A percentile compares a stretch with the other conserved stretches of the same genome.
Evolutionary conservation across 2,888 invertebrate species (phyloP).

Genomic region (Acronicta alni): DNA sequence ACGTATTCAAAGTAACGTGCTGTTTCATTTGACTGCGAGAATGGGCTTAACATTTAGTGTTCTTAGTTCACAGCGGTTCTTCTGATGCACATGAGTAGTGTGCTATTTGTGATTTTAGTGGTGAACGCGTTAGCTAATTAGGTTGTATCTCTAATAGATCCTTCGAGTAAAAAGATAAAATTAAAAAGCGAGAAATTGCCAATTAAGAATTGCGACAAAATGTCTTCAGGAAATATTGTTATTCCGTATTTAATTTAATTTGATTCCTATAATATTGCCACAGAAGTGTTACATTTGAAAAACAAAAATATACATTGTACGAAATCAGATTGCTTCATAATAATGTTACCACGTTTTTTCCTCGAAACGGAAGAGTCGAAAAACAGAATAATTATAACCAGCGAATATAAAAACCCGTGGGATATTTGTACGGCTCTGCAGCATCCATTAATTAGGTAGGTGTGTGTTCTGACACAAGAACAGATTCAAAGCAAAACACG

Average conservation of each 20-base stretch:
- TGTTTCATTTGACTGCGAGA: slow-evolving; percentile 23
- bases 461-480: slow-evolving; percentile 12
- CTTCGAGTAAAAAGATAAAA: too few species aligned
- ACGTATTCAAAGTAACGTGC: slow-evolving; percentile 15
- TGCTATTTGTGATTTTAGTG: background rate
- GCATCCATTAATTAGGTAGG: slow-evolving; percentile 25
- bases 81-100: background rate
- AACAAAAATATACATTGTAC: slow-evolving; percentile 33
- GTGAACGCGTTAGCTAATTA: too few species aligned
- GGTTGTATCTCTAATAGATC: too few species aligned
- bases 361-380: slow-evolving; percentile 13
- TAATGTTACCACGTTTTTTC: slow-evolving; percentile 28
- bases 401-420: slow-evolving; percentile 18
- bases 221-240: too few species aligned
- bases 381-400: slow-evolving; percentile 5
- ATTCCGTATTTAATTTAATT: too few species aligned
- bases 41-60: background rate
- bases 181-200: too few species aligned
- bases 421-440: slow-evolving; percentile 14
- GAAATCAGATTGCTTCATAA: slow-evolving; percentile 25
- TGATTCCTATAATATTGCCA: too few species aligned
- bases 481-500: slow-evolving; percentile 37
- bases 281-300: slow-evolving; percentile 9
- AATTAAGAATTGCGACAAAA: too few species aligned
- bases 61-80: background rate